Evolutionary conservation across 2,888 invertebrate genomes (phyloP), one percentile per base, ranked within the genome.

Genomic region (Cheilosia impressa): DNA sequence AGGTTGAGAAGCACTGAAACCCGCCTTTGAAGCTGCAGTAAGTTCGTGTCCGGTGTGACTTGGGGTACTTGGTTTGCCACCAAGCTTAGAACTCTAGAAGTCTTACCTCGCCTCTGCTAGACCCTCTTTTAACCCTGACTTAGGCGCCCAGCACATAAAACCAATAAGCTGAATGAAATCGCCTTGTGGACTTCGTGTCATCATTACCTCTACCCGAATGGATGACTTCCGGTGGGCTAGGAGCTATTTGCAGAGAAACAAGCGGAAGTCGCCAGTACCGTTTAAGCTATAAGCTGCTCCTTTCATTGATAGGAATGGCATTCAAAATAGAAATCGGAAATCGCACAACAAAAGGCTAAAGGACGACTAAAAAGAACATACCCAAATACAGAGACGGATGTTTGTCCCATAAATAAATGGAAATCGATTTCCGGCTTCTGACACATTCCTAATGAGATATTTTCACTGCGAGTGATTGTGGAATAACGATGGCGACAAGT

Each of bases 361-460:
- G 38, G 27, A 57, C 53, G 52, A 2, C 19, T 53, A 34, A 52
- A 34, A 55, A 53, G 38, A n/a, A n/a, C n/a, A 43, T 2, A 45
- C 9, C 2, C 45, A 6, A 45, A 45, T 4, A n/a, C 13, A 7
- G 45, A 66, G 31, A 60, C 52, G 76, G 71, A 72, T 66, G 66
- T 77, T 60, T 71, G 19, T 55, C 31, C 47, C 27, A 65, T 77
- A 77, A 65, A 71, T 71, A 77, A 65, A 76, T 60, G 58, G 65
- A 76, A 71, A 77, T 71, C 69, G 71, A 77, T 82, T 66, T 82
- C 76, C 65, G 76, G 63, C 43, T 77, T 53, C 53, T 58, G 76
- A 41, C 76, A 77, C 77, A 82, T 82, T 65, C 53, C 45, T 72
- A 82, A 82, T 77, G 53, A 71, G 65, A 65, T 68, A 19, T 73